A percentile compares a stretch with the other conserved stretches of the same genome.
Conservation (phyloP, 2,888 invertebrate species). For the Drosophila ezoana region DNA sequence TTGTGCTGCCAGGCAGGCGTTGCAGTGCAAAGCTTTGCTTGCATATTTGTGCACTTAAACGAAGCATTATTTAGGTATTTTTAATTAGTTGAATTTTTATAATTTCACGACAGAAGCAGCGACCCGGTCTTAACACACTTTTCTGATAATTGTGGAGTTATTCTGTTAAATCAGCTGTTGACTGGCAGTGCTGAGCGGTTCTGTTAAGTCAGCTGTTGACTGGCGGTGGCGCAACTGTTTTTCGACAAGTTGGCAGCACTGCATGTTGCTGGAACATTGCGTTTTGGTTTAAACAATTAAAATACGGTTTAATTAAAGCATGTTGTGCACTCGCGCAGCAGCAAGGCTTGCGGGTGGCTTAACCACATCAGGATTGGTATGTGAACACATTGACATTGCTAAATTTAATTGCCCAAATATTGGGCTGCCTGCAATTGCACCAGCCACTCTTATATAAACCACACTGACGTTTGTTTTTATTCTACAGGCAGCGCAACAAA, state of each 20-base stretch:
- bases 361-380: conserved; percentile 59
- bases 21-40: conserved; percentile 25
- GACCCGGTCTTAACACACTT: neutral
- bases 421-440: conserved; percentile 10
- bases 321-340: conserved; percentile 74
- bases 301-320: conserved; percentile 48
- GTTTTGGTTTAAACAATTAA: conserved; percentile 41
- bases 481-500: conserved; percentile 58
- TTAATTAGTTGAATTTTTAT: conserved; percentile 12
- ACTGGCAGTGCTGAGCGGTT: neutral
- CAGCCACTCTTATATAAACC: conserved; percentile 80
- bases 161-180: conserved; percentile 5
- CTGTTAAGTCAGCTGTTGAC: conserved; percentile 39
- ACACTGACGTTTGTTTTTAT: conserved; percentile 16
- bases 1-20: conserved; percentile 3
- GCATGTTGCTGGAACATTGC: conserved; percentile 17
- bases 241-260: conserved; percentile 38
- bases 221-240: neutral
- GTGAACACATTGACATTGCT: conserved; percentile 2
- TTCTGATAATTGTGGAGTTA: neutral
- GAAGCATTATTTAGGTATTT: conserved; percentile 43
- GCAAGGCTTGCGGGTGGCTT: conserved; percentile 48
- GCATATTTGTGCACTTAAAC: conserved; percentile 44
- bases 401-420: neutral
- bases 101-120: neutral